Evolutionary conservation across 2,797 vertebrate species (phyloP).

Genomic region (Limnodromus scolopaceus): DNA sequence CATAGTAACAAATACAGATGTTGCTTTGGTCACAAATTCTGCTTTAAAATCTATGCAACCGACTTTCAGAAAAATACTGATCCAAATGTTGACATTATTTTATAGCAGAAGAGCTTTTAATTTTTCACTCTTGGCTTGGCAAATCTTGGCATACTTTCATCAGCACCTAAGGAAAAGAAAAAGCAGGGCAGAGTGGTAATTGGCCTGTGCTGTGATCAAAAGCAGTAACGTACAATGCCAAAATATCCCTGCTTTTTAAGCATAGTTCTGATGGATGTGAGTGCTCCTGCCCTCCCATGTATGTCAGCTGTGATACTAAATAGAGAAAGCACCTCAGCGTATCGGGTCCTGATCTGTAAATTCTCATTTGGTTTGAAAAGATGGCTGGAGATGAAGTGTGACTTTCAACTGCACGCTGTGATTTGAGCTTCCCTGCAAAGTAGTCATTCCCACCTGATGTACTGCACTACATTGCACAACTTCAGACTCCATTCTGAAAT

Average conservation of each 20-base stretch:
- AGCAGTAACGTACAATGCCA: not conserved
- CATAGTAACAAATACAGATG: not conserved
- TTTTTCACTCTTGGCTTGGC: not conserved
- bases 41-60: not conserved
- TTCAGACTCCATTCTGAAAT: not conserved
- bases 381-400: not conserved
- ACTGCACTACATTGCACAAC: not conserved
- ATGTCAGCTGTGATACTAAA: not conserved
- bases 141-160: not conserved
- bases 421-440: not conserved
- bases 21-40: not conserved
- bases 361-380: conserved; percentile 4
- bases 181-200: not conserved
- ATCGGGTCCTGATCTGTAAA: not conserved
- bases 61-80: not conserved
- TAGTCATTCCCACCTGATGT: not conserved
- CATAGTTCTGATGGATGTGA: not conserved
- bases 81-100: not conserved
- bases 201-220: not conserved
- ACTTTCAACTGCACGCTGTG: not conserved
- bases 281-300: not conserved
- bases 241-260: not conserved
- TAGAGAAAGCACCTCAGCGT: not conserved
- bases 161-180: not conserved
- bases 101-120: not conserved